Evolutionary conservation across 2,797 vertebrate species (phyloP).

Genomic region (Botia almorhae): DNA sequence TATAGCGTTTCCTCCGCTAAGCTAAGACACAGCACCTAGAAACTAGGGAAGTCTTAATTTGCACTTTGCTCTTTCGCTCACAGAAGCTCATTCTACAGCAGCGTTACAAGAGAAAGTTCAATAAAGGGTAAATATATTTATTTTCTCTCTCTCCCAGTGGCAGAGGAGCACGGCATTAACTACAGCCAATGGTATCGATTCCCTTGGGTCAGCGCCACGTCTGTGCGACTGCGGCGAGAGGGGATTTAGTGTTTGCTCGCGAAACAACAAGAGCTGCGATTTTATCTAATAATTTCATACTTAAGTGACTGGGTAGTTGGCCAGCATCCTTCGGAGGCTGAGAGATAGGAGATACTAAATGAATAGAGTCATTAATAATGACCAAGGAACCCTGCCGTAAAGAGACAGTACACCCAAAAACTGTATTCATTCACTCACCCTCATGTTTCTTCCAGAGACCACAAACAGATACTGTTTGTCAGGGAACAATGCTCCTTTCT

Average conservation of each 20-base stretch:
- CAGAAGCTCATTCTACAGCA: slow-evolving; percentile 47
- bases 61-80: slow-evolving; percentile 37
- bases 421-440: background rate
- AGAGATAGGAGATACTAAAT: slow-evolving; percentile 46
- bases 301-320: slow-evolving; percentile 49
- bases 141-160: slow-evolving; percentile 44
- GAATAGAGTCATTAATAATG: slow-evolving; percentile 55
- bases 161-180: slow-evolving; percentile 50
- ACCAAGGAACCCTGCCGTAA: slow-evolving; percentile 28
- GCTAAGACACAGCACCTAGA: slow-evolving; percentile 38
- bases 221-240: slow-evolving; percentile 46
- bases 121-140: slow-evolving; percentile 56
- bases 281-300: slow-evolving; percentile 57
- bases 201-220: slow-evolving; percentile 36
- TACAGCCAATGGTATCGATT: slow-evolving; percentile 57
- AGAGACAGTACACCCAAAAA: background rate
- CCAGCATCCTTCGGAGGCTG: slow-evolving; percentile 26
- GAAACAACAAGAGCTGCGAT: slow-evolving; percentile 41
- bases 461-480: too few relatives aligned
- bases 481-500: too few relatives aligned
- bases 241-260: slow-evolving; percentile 40
- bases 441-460: background rate
- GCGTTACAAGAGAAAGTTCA: slow-evolving; percentile 53
- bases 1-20: slow-evolving; percentile 36
- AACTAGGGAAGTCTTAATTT: slow-evolving; percentile 44